Base-by-base conservation (phyloP, 1,140 invertebrate species). In the Pseudomyrmex pallidus region DNA sequence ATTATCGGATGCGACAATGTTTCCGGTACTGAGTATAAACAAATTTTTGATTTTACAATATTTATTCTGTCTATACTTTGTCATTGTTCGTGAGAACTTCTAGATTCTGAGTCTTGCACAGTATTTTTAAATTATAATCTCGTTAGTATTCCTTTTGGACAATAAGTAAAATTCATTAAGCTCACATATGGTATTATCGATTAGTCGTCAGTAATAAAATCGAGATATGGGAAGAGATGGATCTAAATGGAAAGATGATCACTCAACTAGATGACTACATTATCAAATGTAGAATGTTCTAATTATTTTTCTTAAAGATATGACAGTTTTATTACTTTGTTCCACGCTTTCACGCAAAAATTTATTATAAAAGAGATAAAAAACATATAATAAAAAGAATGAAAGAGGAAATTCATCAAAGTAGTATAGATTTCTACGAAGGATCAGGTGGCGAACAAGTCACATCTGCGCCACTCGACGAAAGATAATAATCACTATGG, bases 361-460 rank as follows among this genome's bases (percentile, higher is more conserved):
- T 1, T 3, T 35, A 70, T 10, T 72, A 20, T 17, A 57, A 15
- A 9, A 7, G 35, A 73, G 12, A 59, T 20, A 2, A 7, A 13
- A 13, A 61, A 15, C 25, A 15, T 22, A 15, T 59, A 20, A 0
- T 5, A 1, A 57, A 44, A 61, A 44, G 9, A 73, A 1, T 73
- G 9, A 15, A n/a, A 5, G 2, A 10, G 9, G n/a, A 17, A n/a
- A 13, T 67, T 77, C 25, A 56, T 56, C 13, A 22, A 9, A 48
- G 13, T 20, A 22, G 7, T 70, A 70, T 70, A 48, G 66, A 80
- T 80, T 78, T 80, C 20, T 72, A 70, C 20, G 44, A 7, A 80
- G 76, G 20, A 72, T 61, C 76, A 80, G 76, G 44, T 72, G 76
- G 76, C 7, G 12, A 46, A 59, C 17, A 15, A 8, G 66, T 80